Evolutionary conservation across 37 sponge, comb jelly and placozoan genomes (phyloP), one percentile per base, ranked within the genome.

Genomic region (Theonella swinhoei): DNA sequence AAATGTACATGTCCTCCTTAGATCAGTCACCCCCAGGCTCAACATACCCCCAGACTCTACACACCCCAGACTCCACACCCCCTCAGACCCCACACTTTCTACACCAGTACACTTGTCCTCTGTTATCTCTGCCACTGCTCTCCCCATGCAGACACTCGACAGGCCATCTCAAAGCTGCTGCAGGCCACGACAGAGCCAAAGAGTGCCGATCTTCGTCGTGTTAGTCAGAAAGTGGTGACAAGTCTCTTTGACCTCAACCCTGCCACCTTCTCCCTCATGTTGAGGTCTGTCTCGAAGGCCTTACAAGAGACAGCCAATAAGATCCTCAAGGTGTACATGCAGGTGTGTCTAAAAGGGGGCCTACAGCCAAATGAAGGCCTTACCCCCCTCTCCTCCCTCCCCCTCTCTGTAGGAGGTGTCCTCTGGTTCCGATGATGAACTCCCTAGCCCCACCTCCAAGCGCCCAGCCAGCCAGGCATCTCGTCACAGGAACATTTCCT

Each of bases 171-270:
- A 8, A 91, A 83, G 35, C 68, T 95, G 0, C 54, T 95, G 29
- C 63, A 70, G 47, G 43, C 87, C 68, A 89, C 88, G 1, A 62
- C 76, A 11, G 96, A 95, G 42, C 93, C 93, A 17, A 89, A 89
- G 68, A 95, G 93, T 77, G 80, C 66, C 1, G 96, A 89, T 59
- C 64, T 95, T 2, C 71, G 93, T 43, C 80, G 77, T 54, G 62
- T 54, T 4, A 83, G 85, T 42, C 85, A 87, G 76, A 83, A 54
- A 26, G 85, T 62, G 37, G 35, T 95, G 33, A 79, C 78, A 1
- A 76, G 62, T 42, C 62, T 95, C 29, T 95, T 92, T 78, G 85
- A 92, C 4, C 70, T 90, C 8, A 92, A 89, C 78, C 84, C 93
- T 20, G 78, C 96, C 72, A 74, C 83, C 32, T 31, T 92, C 62